Evolutionary conservation across 2,888 invertebrate genomes (phyloP).

Genomic region (Eutolmus rufibarbis): DNA sequence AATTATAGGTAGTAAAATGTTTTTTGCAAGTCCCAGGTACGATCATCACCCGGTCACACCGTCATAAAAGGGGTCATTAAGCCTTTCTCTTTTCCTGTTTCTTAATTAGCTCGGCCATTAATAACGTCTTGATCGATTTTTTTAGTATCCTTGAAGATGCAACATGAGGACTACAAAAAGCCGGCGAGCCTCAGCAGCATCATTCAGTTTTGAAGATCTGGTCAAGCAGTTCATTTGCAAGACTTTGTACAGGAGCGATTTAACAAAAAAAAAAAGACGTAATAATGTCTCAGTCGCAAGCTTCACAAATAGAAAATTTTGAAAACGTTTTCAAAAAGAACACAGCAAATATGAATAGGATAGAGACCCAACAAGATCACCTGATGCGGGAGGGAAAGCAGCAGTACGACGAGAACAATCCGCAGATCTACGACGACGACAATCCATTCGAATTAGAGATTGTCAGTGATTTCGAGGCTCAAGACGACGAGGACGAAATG

Average conservation of each 20-base stretch:
- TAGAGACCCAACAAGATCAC: neutral
- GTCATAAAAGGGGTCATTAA: neutral
- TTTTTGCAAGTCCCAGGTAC: neutral
- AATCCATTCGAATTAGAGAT: neutral
- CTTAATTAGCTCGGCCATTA: neutral
- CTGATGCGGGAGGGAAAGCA: neutral
- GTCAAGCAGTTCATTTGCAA: neutral
- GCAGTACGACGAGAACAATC: neutral
- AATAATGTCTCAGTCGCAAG: neutral
- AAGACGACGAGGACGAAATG: neutral
- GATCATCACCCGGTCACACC: neutral
- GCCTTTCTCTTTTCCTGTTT: neutral
- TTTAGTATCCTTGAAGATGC: neutral
- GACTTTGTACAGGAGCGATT: neutral
- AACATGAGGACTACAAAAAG: neutral
- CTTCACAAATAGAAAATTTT: neutral
- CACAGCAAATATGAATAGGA: neutral
- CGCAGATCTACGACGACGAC: neutral
- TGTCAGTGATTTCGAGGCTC: neutral
- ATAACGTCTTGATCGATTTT: neutral
- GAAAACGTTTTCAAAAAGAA: neutral
- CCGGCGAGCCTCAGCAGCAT: neutral
- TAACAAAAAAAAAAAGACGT: neutral
- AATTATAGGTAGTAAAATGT: neutral
- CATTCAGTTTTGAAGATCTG: neutral